Conservation (phyloP, 2,797 vertebrate genomes). For the Takifugu rubripes region DNA sequence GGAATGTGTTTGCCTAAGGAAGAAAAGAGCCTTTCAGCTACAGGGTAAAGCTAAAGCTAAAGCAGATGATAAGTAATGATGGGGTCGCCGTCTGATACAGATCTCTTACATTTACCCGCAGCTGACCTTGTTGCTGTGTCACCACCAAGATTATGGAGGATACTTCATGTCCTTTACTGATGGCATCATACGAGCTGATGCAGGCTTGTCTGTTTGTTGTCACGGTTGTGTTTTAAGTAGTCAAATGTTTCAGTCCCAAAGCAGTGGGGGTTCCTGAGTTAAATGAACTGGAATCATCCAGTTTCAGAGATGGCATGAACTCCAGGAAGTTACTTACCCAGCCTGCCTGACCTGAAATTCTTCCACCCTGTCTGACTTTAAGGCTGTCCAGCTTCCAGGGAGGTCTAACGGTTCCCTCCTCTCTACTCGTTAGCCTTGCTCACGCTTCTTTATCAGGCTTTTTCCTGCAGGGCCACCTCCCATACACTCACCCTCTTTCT, state of each 20-base stretch:
- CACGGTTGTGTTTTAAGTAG: slow-evolving; percentile 7
- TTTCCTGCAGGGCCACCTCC: slow-evolving; percentile 2
- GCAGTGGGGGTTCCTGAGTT: slow-evolving; percentile 8
- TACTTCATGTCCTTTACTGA: neutral
- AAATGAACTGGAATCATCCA: slow-evolving; percentile 66
- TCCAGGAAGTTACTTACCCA: slow-evolving; percentile 47
- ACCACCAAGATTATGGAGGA: neutral
- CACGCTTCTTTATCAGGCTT: slow-evolving; percentile 35
- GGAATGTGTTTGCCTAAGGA: slow-evolving; percentile 71
- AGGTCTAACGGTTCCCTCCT: slow-evolving; percentile 33
- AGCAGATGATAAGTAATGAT: slow-evolving; percentile 54
- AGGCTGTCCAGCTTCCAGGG: slow-evolving; percentile 46
- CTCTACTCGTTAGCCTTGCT: slow-evolving; percentile 29
- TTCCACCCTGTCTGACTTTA: slow-evolving; percentile 57
- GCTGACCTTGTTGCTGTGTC: slow-evolving; percentile 20
- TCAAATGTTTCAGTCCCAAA: slow-evolving; percentile 29
- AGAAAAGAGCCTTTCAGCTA: slow-evolving; percentile 54
- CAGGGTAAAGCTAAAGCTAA: slow-evolving; percentile 41
- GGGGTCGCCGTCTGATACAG: slow-evolving; percentile 12
- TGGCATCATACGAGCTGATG: neutral
- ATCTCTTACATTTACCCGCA: slow-evolving; percentile 3
- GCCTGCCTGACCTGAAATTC: slow-evolving; percentile 56
- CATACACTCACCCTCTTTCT: neutral
- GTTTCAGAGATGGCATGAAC: slow-evolving; percentile 40
- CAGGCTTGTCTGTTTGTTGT: neutral